A percentile compares a stretch with the other conserved stretches of the same genome.
These are phyloP conservation scores for Carassius carassius DNA, from an alignment of 2,113 vertebrate genomes.

Conservation along the genomic window DNA sequence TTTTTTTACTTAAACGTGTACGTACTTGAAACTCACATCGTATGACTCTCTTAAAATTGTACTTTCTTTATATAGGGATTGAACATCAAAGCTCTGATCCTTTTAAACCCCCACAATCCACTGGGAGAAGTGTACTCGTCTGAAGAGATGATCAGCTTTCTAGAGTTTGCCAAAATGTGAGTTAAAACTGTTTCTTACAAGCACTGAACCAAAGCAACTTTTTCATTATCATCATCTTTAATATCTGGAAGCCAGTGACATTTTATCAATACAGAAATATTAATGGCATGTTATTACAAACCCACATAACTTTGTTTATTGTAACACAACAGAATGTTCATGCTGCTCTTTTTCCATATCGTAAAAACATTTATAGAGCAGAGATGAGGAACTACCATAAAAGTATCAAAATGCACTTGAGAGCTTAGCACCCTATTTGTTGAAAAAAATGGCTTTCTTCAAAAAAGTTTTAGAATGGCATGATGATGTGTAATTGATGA, in stretches of 20 bases:
- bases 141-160: conserved; percentile 82
- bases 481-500: background rate
- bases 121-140: conserved; percentile 89
- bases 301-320: background rate
- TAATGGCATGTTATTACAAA: background rate
- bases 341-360: background rate
- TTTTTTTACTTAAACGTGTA: background rate
- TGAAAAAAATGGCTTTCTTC: background rate
- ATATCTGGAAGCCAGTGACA: background rate
- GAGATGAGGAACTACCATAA: no score
- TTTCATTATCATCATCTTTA: background rate
- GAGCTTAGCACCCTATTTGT: background rate
- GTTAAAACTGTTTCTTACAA: conserved; percentile 48
- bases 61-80: conserved; percentile 76
- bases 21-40: background rate
- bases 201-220: background rate
- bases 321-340: background rate
- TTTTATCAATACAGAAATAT: background rate
- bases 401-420: background rate
- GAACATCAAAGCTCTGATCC: conserved; percentile 84
- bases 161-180: conserved; percentile 95
- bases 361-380: background rate
- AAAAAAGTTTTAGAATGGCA: background rate
- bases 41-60: background rate
- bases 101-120: conserved; percentile 95